Conservation (phyloP, 2,888 invertebrate species). For the Himalopsyche japonica region DNA sequence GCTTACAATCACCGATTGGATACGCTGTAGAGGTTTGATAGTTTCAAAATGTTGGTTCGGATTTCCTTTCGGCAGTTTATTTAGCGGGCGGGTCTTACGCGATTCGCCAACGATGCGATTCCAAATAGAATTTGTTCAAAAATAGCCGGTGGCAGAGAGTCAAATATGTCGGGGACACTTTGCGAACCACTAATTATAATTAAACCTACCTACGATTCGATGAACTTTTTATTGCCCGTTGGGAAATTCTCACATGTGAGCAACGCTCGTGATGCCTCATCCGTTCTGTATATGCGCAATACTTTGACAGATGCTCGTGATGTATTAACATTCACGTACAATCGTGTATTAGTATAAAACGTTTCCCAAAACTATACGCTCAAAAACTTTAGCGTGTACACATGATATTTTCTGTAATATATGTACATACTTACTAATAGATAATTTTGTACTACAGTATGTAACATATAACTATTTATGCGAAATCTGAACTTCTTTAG, state of each 20-base stretch:
- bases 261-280: not conserved
- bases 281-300: not conserved
- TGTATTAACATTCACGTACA: not conserved
- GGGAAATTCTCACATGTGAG: not conserved
- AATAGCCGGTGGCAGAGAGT: conserved; percentile 32
- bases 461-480: too few relatives aligned
- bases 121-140: conserved; percentile 11
- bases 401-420: too few relatives aligned
- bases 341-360: too few relatives aligned
- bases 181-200: conserved; percentile 28
- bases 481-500: too few relatives aligned
- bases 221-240: conserved; percentile 12
- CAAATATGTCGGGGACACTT: conserved; percentile 39
- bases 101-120: not conserved
- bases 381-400: too few relatives aligned
- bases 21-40: not conserved
- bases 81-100: not conserved
- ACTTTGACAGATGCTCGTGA: not conserved
- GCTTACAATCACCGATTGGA: not conserved
- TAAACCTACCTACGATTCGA: conserved; percentile 17
- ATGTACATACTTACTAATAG: too few relatives aligned
- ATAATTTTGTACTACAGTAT: too few relatives aligned
- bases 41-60: not conserved
- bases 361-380: too few relatives aligned
- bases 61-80: not conserved